Evolutionary conservation across 2,888 invertebrate genomes (phyloP), one percentile per base, ranked within the genome.

Genomic region (Sylvicola cinctus): DNA sequence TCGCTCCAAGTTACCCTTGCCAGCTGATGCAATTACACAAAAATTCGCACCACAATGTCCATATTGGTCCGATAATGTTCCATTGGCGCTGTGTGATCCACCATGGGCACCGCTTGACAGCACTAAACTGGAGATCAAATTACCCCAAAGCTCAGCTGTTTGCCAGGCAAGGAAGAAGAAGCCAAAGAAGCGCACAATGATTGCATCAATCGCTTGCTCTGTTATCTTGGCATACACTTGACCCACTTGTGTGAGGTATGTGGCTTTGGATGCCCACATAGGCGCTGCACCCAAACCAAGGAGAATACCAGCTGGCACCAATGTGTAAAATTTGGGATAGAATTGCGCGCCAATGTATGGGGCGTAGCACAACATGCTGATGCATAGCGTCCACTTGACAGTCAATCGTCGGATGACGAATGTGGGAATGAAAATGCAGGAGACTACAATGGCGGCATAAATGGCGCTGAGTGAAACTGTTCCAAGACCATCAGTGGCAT

Each of bases 161-260:
- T 95, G 93, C 77, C 93, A 93, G 43, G 93, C 84, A 46, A 93
- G 73, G 67, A 96, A 96, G 74, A 96, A 96, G 70, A 93, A 84
- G 30, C 96, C 96, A 60, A 96, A 96, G 69, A 96, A 95, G 49
- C 90, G 64, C 37, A 91, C 91, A 45, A 96, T 87, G 45, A 91
- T 85, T 14, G 85, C 87, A 54, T 90, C 87, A 34, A 84, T 75
- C 17, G 80, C 71, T 51, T 84, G 80, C 47, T 81, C 79, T 11
- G 83, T 83, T 40, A 88, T 62, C 50, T 81, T 81, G 12, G 93
- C 85, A 61, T 87, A 87, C 44, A 81, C 74, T 41, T 84, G 81
- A 31, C 90, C 93, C 29, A 80, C 84, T 61, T 91, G 85, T 11
- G 95, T 95, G 40, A 96, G 67, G 54, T 96, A 96, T 2, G 90